Percentiles rank a stretch among this genome's conserved stretches.
These are phyloP conservation scores for Diorhabda sublineata DNA, from an alignment of 1,140 invertebrate species.

Conservation along the genomic window DNA sequence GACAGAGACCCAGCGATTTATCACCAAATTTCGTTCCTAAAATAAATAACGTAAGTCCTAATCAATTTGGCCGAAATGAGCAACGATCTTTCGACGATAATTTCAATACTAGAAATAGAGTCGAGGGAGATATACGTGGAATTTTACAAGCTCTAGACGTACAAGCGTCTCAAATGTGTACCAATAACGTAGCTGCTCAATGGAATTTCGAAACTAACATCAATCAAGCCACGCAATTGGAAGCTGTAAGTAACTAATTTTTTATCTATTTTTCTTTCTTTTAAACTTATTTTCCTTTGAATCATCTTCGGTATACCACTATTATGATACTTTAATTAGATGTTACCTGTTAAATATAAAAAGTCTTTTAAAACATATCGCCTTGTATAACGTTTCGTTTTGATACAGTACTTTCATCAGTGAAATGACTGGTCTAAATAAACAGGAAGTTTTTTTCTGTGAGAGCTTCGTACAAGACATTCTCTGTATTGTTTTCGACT, in stretches of 20 bases:
- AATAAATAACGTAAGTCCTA: background rate
- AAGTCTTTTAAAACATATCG: too few relatives aligned
- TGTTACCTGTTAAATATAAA: too few relatives aligned
- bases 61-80: background rate
- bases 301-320: too few relatives aligned
- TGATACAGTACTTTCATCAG: too few relatives aligned
- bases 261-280: background rate
- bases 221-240: slow-evolving; percentile 73
- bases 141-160: slow-evolving; percentile 54
- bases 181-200: slow-evolving; percentile 75
- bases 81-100: background rate
- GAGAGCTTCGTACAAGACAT: too few relatives aligned
- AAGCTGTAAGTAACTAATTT: slow-evolving; percentile 64
- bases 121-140: slow-evolving; percentile 30
- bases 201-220: slow-evolving; percentile 87
- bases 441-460: too few relatives aligned
- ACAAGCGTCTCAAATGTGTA: slow-evolving; percentile 70
- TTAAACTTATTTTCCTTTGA: background rate
- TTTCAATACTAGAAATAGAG: slow-evolving; percentile 21
- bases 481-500: too few relatives aligned
- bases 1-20: background rate
- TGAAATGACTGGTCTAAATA: too few relatives aligned
- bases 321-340: too few relatives aligned
- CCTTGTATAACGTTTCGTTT: too few relatives aligned
- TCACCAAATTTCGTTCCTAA: background rate